A percentile compares a stretch with the other conserved stretches of the same genome.
These are phyloP conservation scores for crab-eating macaque (Macaca fascicularis) DNA, from an alignment of 2,113 vertebrate species.

Conservation along the genomic window DNA sequence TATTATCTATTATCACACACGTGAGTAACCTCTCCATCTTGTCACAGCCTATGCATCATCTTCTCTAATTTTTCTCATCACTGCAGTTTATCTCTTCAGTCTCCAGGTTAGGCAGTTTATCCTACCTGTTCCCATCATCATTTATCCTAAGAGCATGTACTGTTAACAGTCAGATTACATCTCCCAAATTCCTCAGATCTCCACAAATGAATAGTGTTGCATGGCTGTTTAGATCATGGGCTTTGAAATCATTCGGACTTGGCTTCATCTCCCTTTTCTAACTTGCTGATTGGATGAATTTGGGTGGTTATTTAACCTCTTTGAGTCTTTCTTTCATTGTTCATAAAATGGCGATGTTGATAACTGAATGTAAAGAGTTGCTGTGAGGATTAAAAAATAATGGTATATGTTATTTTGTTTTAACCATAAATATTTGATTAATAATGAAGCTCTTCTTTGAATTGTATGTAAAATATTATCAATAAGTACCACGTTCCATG, in stretches of 20 bases:
- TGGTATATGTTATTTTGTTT: background rate
- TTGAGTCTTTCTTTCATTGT: background rate
- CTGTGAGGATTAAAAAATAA: background rate
- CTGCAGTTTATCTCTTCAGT: background rate
- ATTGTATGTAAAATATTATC: background rate
- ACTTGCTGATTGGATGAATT: background rate
- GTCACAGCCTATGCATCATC: background rate
- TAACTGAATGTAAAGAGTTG: background rate
- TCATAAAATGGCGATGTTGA: background rate
- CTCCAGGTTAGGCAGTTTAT: background rate
- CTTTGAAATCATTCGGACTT: background rate
- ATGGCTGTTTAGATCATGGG: background rate
- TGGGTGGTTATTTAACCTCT: background rate
- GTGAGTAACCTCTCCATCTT: background rate
- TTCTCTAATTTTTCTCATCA: background rate
- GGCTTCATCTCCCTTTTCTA: background rate
- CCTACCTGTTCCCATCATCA: background rate
- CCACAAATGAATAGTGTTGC: background rate
- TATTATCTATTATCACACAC: slow-evolving; percentile 19
- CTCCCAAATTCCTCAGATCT: background rate
- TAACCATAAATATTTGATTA: background rate
- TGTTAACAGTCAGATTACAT: background rate
- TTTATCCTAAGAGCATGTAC: background rate
- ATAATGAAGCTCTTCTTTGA: background rate
- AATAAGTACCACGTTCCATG: background rate